Evolutionary conservation across 2,113 vertebrate genomes (phyloP).

Genomic region (Cryptomyrus ogoouensis): DNA sequence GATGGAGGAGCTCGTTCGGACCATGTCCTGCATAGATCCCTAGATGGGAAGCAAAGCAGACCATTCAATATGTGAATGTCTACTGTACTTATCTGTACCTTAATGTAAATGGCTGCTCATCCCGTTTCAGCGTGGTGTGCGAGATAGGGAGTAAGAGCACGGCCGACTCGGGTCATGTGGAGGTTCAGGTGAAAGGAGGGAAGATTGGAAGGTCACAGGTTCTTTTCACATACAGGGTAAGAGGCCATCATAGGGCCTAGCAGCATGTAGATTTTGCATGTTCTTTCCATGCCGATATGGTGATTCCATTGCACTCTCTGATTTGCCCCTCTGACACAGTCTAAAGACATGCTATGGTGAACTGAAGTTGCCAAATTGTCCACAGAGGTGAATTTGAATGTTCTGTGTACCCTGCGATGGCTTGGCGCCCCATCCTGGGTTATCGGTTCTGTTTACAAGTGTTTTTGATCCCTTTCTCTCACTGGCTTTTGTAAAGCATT

Average conservation of each 20-base stretch:
- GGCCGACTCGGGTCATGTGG: constrained; percentile 35
- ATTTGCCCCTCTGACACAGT: neutral
- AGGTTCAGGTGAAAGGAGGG: constrained; percentile 48
- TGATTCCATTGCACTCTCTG: neutral
- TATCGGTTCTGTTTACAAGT: neutral
- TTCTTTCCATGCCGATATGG: neutral
- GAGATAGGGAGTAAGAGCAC: constrained; percentile 43
- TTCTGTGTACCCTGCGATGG: neutral
- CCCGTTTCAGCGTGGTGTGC: constrained; percentile 60
- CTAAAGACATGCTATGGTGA: neutral
- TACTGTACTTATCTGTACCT: neutral
- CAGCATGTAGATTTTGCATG: neutral
- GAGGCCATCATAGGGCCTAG: neutral
- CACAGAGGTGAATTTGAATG: neutral
- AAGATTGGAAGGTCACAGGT: constrained; percentile 38
- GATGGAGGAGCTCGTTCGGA: neutral
- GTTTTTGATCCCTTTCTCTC: neutral
- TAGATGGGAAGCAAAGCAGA: neutral
- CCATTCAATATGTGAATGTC: neutral
- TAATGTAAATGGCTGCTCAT: neutral
- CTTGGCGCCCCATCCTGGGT: neutral
- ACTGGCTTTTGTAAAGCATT: neutral
- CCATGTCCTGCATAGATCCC: neutral
- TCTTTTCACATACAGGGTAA: constrained; percentile 61
- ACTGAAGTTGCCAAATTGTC: neutral